phyloP scores from a whole-genome alignment of 1,140 invertebrate genomes.

The Ostrea edulis region DNA sequence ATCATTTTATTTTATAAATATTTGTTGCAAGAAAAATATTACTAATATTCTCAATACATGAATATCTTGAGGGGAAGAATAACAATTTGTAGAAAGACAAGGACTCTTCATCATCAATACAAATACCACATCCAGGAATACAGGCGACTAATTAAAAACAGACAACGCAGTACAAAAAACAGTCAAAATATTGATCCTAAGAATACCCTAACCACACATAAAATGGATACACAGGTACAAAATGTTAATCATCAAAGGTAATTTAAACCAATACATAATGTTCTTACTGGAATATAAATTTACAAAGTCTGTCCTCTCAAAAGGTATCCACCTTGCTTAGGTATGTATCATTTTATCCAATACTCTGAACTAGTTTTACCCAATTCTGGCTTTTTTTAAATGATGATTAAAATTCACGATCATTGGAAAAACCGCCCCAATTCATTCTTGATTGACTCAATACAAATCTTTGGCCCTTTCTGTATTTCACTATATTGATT shows the following conservation, averaged over 20 bases:
- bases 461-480: too few relatives aligned
- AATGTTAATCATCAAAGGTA: neutral
- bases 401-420: too few relatives aligned
- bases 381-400: too few relatives aligned
- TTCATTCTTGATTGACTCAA: too few relatives aligned
- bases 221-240: neutral
- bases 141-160: neutral
- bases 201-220: neutral
- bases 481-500: too few relatives aligned
- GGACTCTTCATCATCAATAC: neutral
- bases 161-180: neutral
- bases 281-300: too few relatives aligned
- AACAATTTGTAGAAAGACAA: conserved; percentile 27
- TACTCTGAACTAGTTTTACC: too few relatives aligned
- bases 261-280: too few relatives aligned
- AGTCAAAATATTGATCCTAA: neutral
- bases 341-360: too few relatives aligned
- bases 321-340: too few relatives aligned
- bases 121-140: neutral
- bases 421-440: too few relatives aligned
- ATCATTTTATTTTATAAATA: conserved; percentile 14
- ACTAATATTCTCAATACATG: neutral
- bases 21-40: conserved; percentile 19
- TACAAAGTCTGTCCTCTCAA: too few relatives aligned
- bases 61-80: neutral